These are phyloP conservation scores for Xiphydria camelus DNA, from an alignment of 2,888 invertebrate genomes.

Conservation along the genomic window DNA sequence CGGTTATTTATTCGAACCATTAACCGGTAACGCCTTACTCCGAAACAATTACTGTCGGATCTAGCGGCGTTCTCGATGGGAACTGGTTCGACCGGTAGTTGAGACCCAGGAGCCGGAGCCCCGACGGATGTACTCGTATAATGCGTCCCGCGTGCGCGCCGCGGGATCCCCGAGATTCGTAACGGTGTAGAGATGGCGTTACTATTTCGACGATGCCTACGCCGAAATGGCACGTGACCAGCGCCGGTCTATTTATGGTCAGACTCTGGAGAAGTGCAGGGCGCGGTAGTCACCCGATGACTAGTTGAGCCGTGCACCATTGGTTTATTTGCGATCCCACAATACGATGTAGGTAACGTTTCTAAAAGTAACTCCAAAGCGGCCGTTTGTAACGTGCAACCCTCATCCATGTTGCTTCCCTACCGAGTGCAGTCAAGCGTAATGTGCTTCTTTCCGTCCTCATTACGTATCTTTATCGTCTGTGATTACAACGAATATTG, in stretches of 20 bases:
- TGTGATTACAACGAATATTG: too few species aligned
- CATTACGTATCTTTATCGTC: too few species aligned
- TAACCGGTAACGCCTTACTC: not conserved
- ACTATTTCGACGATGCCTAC: not conserved
- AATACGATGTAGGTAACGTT: conserved; percentile 6
- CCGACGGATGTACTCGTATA: too few species aligned
- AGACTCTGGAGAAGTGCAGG: conserved; percentile 2
- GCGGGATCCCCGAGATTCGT: too few species aligned
- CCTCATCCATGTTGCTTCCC: too few species aligned
- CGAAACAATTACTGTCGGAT: not conserved
- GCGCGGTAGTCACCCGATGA: conserved; percentile 8
- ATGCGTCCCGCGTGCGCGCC: not conserved
- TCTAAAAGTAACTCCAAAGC: too few species aligned
- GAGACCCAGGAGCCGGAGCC: not conserved
- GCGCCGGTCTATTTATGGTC: conserved; percentile 16
- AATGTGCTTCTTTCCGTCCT: too few species aligned
- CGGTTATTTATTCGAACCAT: not conserved
- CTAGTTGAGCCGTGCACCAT: conserved; percentile 1
- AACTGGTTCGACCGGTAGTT: conserved; percentile 1
- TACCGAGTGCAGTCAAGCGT: too few species aligned
- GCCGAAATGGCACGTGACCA: not conserved
- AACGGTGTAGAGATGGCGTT: not conserved
- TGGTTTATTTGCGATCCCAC: conserved; percentile 16
- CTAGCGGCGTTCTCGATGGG: not conserved
- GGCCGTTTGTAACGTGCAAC: too few species aligned